Base-by-base conservation (phyloP, 1,140 invertebrate species). In the Lucilia cuprina region DNA sequence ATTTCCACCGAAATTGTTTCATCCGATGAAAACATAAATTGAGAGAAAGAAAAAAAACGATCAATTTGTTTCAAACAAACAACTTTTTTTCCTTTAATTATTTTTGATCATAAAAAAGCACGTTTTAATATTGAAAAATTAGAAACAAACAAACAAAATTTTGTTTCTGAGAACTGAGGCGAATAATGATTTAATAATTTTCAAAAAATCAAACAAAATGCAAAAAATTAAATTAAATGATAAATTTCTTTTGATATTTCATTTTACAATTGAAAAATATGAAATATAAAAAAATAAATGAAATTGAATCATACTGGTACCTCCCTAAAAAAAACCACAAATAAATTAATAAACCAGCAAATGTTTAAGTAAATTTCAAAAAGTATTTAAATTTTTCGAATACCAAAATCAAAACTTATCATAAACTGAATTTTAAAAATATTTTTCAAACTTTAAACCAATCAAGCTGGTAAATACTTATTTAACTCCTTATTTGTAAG, bases 211-310 rank as follows among this genome's bases (percentile, higher is more conserved):
- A 19, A 70, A 70, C 65, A 70, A 19, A 19, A 70, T 17, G n/a
- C n/a, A 70, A 70, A 70, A 21, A 25, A 25, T 21, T 70, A 70
- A 70, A 21, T 70, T 9, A 21, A 70, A 70, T 70, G 21, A 70
- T 70, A 70, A 70, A 70, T 70, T 70, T 70, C 65, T 70, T 70
- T 70, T 70, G 65, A 70, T 70, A 70, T 70, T 70, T 70, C 65
- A 70, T 70, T 70, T 70, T n/a, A 70, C n/a, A 70, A 70, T 70
- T 70, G 41, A 41, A 41, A 41, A 70, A 70, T 70, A 55, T 21
- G 2, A 0, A 21, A 60, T n/a, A 60, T n/a, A 60, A 60, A 60
- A 60, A 60, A 17, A 60, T 2, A 70, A 21, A 1, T 10, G n/a
- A 70, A 25, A 21, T 70, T 8, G 19, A 70, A 25, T 21, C 65